Evolutionary conservation across 2,113 vertebrate species (phyloP).

Genomic region (Lontra canadensis): DNA sequence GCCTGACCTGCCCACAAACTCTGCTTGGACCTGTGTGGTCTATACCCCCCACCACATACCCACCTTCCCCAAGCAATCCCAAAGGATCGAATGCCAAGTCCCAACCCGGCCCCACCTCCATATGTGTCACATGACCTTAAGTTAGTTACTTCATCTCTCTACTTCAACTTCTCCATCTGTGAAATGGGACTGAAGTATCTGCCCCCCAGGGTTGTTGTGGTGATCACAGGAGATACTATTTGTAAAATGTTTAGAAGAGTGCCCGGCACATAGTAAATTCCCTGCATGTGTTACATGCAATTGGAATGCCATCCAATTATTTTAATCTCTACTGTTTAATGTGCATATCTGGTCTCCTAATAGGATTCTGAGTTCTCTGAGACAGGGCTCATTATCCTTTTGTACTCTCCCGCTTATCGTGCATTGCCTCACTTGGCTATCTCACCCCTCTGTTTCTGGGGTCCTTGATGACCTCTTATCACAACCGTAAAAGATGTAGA

Average conservation of each 20-base stretch:
- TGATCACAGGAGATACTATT: neutral
- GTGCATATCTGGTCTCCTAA: neutral
- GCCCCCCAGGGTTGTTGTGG: neutral
- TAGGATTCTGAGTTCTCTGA: neutral
- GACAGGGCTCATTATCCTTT: neutral
- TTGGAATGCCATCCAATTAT: neutral
- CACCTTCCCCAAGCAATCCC: neutral
- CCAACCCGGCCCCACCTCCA: neutral
- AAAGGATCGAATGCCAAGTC: neutral
- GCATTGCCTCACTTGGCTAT: neutral
- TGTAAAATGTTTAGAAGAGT: neutral
- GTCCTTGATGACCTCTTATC: neutral
- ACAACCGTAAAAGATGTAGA: neutral
- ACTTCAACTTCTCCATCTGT: neutral
- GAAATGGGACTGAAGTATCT: neutral
- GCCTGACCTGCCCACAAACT: neutral
- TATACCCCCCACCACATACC: neutral
- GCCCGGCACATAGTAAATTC: neutral
- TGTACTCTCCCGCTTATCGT: neutral
- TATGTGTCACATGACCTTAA: neutral
- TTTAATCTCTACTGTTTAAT: neutral
- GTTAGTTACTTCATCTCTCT: neutral
- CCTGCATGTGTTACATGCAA: neutral
- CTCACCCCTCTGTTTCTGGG: neutral
- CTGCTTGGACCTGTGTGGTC: neutral